Conservation (phyloP, 2,113 vertebrate species). For the Theristicus caerulescens region DNA sequence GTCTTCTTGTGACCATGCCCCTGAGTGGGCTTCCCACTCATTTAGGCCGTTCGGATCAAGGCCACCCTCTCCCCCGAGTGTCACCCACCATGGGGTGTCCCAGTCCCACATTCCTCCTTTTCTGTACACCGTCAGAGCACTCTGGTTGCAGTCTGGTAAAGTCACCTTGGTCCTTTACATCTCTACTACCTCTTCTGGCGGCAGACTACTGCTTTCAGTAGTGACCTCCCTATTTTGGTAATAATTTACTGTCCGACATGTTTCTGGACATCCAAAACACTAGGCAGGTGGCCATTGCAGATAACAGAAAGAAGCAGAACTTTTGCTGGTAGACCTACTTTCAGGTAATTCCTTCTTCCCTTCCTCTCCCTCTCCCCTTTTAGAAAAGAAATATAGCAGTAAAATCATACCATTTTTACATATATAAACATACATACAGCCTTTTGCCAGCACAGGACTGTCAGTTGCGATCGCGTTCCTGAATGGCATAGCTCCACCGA, state of each 20-base stretch:
- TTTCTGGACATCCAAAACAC: neutral
- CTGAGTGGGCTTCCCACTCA: accelerated
- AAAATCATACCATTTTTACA: accelerated
- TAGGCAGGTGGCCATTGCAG: neutral
- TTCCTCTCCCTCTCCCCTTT: neutral
- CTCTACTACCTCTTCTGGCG: accelerated
- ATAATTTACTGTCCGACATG: neutral
- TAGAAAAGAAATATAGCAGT: neutral
- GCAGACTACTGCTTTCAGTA: neutral
- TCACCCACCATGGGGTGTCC: accelerated
- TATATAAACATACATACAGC: accelerated
- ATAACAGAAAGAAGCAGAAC: accelerated
- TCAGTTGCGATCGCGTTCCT: accelerated
- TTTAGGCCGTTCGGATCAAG: neutral
- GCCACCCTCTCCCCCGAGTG: accelerated
- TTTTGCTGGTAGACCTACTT: neutral
- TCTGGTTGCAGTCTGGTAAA: too few relatives aligned
- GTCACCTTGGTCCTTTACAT: neutral
- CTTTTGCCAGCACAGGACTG: neutral
- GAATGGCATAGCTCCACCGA: accelerated
- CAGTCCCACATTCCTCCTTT: accelerated
- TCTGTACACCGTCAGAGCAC: accelerated
- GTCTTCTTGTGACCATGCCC: accelerated
- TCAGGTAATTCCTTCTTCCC: neutral
- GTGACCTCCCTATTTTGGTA: neutral